Base-by-base conservation (phyloP, 2,113 vertebrate species). In the Heliornis fulica region DNA sequence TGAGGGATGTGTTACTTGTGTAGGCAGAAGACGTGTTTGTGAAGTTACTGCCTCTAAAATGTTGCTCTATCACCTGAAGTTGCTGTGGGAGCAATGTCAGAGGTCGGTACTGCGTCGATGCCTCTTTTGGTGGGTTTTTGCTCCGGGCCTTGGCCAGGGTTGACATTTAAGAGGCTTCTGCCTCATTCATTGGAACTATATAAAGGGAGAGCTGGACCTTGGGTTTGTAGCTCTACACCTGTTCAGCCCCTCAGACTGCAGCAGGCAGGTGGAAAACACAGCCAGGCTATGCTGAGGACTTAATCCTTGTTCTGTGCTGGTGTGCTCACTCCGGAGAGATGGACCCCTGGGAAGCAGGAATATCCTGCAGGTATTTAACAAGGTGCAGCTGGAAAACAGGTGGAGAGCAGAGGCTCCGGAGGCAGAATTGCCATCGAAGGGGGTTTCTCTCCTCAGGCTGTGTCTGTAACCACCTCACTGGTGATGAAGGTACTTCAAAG, bases 291-390 rank as follows among this genome's bases (percentile, higher is more conserved):
- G 29, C 53, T 50, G 61, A 11, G 41, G 51, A 87, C 26, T 34
- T 20, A 63, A 70, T 64, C 43, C 84, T 72, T 0, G 0, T 54
- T 74, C 38, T 83, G 18, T 1, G 1, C 43, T 63, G 34, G 20
- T 80, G 36, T 23, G 46, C 90, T 40, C 32, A 10, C n/a, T 38
- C n/a, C n/a, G n/a, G 57, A n/a, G 74, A 90, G 66, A 25, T 1
- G 7, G 65, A 53, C 66, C 70, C 29, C 4, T 15, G 84, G 85
- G 81, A 93, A 77, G 34, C 19, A 57, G 61, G 57, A 82, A 80
- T 92, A 95, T 94, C 94, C 88, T 94, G 76, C 50, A 69, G 70
- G 87, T 54, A 60, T 91, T 92, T 92, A 90, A 92, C 72, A 83
- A 91, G 90, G 68, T 90, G 78, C n/a, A 72, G 68, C 65, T 94